Evolutionary conservation across 2,888 invertebrate genomes (phyloP).

Genomic region (Dryococelus australis): DNA sequence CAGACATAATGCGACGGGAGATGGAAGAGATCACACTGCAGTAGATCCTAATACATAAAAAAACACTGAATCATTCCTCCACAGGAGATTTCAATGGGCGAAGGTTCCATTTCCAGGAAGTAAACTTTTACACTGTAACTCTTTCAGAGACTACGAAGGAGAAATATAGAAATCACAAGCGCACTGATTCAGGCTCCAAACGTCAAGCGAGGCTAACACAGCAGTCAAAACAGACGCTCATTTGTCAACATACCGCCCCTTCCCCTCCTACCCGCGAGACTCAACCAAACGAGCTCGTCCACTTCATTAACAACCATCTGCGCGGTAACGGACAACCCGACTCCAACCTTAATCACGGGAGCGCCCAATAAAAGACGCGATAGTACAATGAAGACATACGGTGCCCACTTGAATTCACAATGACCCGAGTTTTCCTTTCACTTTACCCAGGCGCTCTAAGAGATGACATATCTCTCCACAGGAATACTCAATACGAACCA

Average conservation of each 20-base stretch:
- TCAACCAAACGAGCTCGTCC: background rate
- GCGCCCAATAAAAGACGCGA: background rate
- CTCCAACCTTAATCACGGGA: too few species aligned
- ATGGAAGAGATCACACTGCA: too few species aligned
- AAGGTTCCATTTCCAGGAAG: background rate
- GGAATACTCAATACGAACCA: too few species aligned
- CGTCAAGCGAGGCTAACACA: background rate
- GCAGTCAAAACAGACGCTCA: constrained; percentile 1
- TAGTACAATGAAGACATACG: background rate
- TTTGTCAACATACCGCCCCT: background rate
- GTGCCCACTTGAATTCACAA: background rate
- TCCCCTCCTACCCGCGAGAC: background rate
- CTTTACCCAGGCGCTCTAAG: too few species aligned
- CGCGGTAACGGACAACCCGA: background rate
- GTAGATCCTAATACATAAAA: background rate
- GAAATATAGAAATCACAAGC: background rate
- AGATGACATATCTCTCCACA: too few species aligned
- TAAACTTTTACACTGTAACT: background rate
- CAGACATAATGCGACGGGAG: too few species aligned
- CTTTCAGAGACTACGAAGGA: background rate
- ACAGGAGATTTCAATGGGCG: background rate
- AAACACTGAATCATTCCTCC: background rate
- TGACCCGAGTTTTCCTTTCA: background rate
- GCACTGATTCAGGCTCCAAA: background rate
- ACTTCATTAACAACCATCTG: background rate